phyloP scores from a whole-genome alignment of 2,113 vertebrate species.

The Speoplatyrhinus poulsoni region DNA sequence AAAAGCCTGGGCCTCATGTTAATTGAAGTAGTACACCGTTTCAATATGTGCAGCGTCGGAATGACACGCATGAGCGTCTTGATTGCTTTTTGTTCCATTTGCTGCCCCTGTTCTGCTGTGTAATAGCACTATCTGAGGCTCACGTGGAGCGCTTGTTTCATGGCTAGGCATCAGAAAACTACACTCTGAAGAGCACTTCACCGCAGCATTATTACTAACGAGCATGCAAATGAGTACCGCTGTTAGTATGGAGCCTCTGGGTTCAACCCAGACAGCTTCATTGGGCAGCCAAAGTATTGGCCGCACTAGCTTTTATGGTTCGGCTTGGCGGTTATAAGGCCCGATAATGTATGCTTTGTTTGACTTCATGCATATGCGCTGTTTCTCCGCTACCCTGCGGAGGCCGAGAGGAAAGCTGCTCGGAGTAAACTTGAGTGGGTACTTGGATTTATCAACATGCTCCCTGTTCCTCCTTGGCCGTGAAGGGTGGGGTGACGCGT shows the following conservation, averaged over 20 bases:
- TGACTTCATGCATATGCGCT: conserved; percentile 50
- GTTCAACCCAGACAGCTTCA: conserved; percentile 62
- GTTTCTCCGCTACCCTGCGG: conserved; percentile 31
- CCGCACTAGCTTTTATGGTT: conserved; percentile 55
- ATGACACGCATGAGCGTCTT: conserved; percentile 70
- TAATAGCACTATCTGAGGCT: conserved; percentile 52
- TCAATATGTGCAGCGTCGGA: conserved; percentile 58
- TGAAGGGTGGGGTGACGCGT: background rate
- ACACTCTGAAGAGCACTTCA: conserved; percentile 78
- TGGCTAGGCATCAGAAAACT: conserved; percentile 75
- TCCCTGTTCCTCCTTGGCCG: background rate
- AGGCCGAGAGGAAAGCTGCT: background rate
- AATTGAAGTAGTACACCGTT: conserved; percentile 64
- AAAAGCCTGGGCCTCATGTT: conserved; percentile 51
- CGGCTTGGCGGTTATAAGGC: conserved; percentile 58
- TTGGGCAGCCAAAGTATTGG: conserved; percentile 61
- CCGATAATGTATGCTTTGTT: conserved; percentile 59
- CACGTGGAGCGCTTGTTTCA: conserved; percentile 68
- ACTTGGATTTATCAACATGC: conserved; percentile 10
- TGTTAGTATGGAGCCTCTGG: conserved; percentile 66
- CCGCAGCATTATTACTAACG: conserved; percentile 77
- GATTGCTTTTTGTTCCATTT: conserved; percentile 72
- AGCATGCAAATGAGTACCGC: conserved; percentile 75
- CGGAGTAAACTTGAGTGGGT: conserved; percentile 10
- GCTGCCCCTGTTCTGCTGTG: conserved; percentile 56